Evolutionary conservation across 1,140 invertebrate genomes (phyloP).

Genomic region (Drosophila jambulina): DNA sequence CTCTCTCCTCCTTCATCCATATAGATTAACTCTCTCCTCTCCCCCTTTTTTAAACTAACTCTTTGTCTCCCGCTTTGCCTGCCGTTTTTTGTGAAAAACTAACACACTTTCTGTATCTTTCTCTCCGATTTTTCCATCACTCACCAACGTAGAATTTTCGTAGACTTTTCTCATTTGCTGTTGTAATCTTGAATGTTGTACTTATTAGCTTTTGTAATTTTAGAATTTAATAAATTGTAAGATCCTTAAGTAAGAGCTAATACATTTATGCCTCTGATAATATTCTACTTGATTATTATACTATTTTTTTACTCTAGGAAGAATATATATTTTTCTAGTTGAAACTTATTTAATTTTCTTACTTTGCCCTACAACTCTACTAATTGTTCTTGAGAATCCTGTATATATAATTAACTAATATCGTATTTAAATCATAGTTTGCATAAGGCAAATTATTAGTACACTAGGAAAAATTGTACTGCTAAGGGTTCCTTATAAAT

Average conservation of each 20-base stretch:
- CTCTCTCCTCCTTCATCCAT: conserved; percentile 51
- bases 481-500: background rate
- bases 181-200: conserved; percentile 51
- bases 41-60: conserved; percentile 14
- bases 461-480: no score
- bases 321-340: background rate
- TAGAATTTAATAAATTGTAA: background rate
- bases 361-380: background rate
- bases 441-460: background rate
- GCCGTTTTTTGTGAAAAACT: conserved; percentile 25
- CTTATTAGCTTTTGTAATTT: conserved; percentile 25
- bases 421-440: no score
- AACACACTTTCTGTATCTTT: background rate
- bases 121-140: conserved; percentile 12
- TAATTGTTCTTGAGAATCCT: background rate
- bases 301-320: background rate
- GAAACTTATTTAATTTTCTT: background rate
- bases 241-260: conserved; percentile 28
- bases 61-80: conserved; percentile 27
- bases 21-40: conserved; percentile 31
- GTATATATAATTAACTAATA: background rate
- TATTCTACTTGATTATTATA: background rate
- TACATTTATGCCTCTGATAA: background rate
- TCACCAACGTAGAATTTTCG: conserved; percentile 16
- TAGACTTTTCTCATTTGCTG: conserved; percentile 52